Evolutionary conservation across 2,113 vertebrate species (phyloP).

Genomic region (Xyliphius kryptos): DNA sequence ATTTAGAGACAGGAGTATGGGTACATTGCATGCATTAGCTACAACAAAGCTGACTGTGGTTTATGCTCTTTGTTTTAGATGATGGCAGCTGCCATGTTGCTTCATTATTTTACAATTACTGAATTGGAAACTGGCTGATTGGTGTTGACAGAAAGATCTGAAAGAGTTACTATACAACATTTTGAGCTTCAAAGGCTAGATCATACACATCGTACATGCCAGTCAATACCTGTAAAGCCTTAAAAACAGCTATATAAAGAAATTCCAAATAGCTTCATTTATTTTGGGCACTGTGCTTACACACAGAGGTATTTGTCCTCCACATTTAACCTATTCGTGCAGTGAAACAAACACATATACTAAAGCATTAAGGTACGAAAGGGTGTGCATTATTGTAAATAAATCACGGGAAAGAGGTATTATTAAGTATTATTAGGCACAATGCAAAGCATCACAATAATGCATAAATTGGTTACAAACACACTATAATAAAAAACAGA

Average conservation of each 20-base stretch:
- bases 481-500: too few species aligned
- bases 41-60: background rate
- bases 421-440: too few species aligned
- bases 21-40: slow-evolving; percentile 7
- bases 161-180: slow-evolving; percentile 9
- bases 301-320: slow-evolving; percentile 8
- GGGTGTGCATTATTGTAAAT: too few species aligned
- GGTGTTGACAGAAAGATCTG: background rate
- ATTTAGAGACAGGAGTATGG: slow-evolving; percentile 1
- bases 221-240: slow-evolving; percentile 7
- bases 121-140: slow-evolving; percentile 10
- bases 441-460: too few species aligned
- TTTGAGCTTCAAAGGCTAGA: slow-evolving; percentile 9
- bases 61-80: slow-evolving; percentile 11
- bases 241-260: background rate
- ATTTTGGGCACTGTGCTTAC: too few species aligned
- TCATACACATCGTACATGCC: background rate
- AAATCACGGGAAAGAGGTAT: too few species aligned
- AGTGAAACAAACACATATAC: too few species aligned
- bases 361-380: too few species aligned
- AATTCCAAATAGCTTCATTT: slow-evolving; percentile 5
- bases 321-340: too few species aligned
- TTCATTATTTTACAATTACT: slow-evolving; percentile 16
- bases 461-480: too few species aligned
- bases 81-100: background rate